Percentiles rank a stretch among this genome's conserved stretches.
These are phyloP conservation scores for Spodoptera picta DNA, from an alignment of 2,888 invertebrate genomes.

Conservation along the genomic window DNA sequence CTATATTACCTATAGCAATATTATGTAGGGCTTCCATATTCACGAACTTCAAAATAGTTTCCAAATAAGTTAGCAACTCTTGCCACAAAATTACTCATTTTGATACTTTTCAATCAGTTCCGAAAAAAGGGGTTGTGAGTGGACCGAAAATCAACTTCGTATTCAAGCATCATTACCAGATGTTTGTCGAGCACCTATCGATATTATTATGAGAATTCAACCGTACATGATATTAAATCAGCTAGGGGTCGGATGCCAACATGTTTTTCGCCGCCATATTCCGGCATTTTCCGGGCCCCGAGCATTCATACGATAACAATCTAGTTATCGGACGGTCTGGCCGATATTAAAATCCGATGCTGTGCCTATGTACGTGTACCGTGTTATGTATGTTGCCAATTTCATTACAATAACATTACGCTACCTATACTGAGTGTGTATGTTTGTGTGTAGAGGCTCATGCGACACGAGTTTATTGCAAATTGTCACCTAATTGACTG, in stretches of 20 bases:
- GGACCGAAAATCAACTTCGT: conserved; percentile 35
- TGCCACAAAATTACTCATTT: background rate
- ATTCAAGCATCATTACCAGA: conserved; percentile 39
- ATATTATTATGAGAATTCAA: conserved; percentile 63
- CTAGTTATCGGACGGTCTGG: conserved; percentile 72
- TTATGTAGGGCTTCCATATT: no score
- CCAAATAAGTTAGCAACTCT: no score
- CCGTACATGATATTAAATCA: conserved; percentile 66
- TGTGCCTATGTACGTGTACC: conserved; percentile 41
- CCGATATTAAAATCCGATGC: conserved; percentile 77
- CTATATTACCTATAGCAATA: no score
- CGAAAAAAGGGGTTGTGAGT: conserved; percentile 29
- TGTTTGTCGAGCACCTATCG: conserved; percentile 42
- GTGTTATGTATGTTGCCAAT: conserved; percentile 18
- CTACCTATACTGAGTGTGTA: background rate
- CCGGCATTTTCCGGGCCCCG: conserved; percentile 64
- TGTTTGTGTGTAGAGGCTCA: background rate
- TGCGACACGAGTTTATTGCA: background rate
- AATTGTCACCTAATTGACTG: conserved; percentile 14
- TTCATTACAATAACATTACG: conserved; percentile 44
- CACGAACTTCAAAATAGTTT: no score
- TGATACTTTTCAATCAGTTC: conserved; percentile 8
- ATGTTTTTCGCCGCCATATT: conserved; percentile 70
- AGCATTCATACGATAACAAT: conserved; percentile 76
- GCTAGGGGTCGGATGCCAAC: conserved; percentile 58